Percentiles rank a stretch among this genome's conserved stretches.
Conservation (phyloP, 2,797 vertebrate genomes). For the Crypturellus tataupa region DNA sequence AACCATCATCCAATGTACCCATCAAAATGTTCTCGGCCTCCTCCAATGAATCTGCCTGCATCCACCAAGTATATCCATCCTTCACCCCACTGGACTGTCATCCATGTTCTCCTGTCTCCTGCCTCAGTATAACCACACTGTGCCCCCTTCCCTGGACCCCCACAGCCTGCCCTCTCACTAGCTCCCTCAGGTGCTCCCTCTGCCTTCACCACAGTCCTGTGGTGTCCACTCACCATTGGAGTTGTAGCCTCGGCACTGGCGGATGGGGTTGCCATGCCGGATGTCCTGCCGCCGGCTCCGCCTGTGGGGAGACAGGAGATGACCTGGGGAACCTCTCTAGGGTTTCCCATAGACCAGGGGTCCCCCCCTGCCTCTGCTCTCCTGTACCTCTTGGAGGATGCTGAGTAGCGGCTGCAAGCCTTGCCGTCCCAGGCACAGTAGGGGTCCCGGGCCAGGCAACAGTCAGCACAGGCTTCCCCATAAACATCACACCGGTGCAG, state of each 20-base stretch:
- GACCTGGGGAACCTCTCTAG: not conserved
- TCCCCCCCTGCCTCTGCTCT: accelerated
- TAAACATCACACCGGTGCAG: conserved; percentile 97
- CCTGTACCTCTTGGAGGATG: conserved; percentile 93
- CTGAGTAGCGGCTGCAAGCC: conserved; percentile 95
- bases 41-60: not conserved
- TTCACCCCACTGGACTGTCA: not conserved
- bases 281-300: conserved; percentile 96
- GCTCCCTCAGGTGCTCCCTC: not conserved
- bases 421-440: conserved; percentile 99
- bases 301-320: conserved; percentile 73
- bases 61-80: not conserved
- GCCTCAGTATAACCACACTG: not conserved
- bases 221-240: conserved; percentile 87
- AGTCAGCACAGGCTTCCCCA: conserved; percentile 95
- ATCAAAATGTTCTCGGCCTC: not conserved
- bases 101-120: too few relatives aligned
- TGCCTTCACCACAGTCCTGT: not conserved
- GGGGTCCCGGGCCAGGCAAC: conserved; percentile 96
- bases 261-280: conserved; percentile 96
- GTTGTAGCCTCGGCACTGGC: conserved; percentile 97
- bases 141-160: not conserved
- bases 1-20: not conserved
- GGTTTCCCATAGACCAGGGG: not conserved
- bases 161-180: not conserved